Conservation (phyloP, 2,888 invertebrate genomes). For the Cotesia congregata region DNA sequence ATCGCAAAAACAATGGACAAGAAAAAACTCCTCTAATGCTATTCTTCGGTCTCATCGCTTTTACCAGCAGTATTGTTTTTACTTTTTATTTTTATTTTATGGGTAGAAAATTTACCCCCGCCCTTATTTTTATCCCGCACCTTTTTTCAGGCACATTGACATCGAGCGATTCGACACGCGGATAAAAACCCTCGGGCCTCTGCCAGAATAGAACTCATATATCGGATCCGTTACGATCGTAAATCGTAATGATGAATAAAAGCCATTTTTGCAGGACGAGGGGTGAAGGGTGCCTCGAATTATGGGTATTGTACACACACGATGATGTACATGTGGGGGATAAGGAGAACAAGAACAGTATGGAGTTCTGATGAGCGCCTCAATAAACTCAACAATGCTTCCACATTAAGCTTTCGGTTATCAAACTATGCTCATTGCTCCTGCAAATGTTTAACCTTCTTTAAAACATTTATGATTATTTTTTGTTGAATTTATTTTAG, state of each 20-base stretch:
- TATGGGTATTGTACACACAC: not conserved
- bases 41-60: slow-evolving; percentile 8
- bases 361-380: not conserved
- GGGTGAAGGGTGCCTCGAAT: slow-evolving; percentile 2
- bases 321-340: not conserved
- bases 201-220: slow-evolving; percentile 2
- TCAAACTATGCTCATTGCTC: not conserved
- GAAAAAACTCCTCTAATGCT: slow-evolving; percentile 5
- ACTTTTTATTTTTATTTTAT: not conserved
- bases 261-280: not conserved
- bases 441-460: not conserved
- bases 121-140: slow-evolving; percentile 3
- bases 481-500: not conserved
- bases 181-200: slow-evolving; percentile 6
- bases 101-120: not conserved
- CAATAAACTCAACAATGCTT: not conserved
- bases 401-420: not conserved
- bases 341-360: not conserved
- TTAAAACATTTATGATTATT: not conserved
- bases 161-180: slow-evolving; percentile 21
- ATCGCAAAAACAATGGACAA: slow-evolving; percentile 27
- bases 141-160: not conserved
- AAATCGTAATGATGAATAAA: slow-evolving; percentile 20
- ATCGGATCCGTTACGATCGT: slow-evolving; percentile 27
- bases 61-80: not conserved